Evolutionary conservation across 2,113 vertebrate genomes (phyloP), one percentile per base, ranked within the genome.

Genomic region (Xenopus laevis): DNA sequence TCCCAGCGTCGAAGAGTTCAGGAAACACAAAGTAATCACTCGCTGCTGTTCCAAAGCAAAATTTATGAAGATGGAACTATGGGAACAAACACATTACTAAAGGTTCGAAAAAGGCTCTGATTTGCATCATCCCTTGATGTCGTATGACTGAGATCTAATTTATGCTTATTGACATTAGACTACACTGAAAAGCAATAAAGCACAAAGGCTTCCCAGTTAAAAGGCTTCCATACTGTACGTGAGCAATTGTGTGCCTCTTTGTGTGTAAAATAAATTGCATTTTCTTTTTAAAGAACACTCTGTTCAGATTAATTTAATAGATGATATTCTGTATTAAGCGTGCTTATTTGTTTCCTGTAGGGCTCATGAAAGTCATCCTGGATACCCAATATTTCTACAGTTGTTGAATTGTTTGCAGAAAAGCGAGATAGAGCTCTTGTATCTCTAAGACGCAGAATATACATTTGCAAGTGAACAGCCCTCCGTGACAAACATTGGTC

Each of bases 401-500:
- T 4, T 47, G 46, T 47, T 47, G 15, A 50, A 13, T 50, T 71
- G 53, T 64, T 65, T 65, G 20, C 58, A 13, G 33, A 63, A 45
- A 73, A n/a, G 55, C 21, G 16, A 72, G 61, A 65, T 65, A 64
- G 47, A 40, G 61, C 64, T 62, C 27, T 64, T 72, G 61, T 23
- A 44, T 61, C 30, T 20, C 47, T 16, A 27, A 18, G 52, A 15
- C 58, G 33, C 33, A 73, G 63, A 58, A 73, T 23, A 44, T 65
- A 16, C 50, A 65, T 72, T 72, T 72, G 71, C 61, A 72, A 72
- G 62, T 72, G 61, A 72, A 72, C 61, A 65, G 33, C 53, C 63
- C 63, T 13, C 52, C 7, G 63, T 46, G 63, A 73, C 71, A 65
- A 65, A 72, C 52, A 59, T 55, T 72, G 21, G 65, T 57, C 53